Conservation (phyloP, 2,888 invertebrate species). For the Hypomecis punctinalis region DNA sequence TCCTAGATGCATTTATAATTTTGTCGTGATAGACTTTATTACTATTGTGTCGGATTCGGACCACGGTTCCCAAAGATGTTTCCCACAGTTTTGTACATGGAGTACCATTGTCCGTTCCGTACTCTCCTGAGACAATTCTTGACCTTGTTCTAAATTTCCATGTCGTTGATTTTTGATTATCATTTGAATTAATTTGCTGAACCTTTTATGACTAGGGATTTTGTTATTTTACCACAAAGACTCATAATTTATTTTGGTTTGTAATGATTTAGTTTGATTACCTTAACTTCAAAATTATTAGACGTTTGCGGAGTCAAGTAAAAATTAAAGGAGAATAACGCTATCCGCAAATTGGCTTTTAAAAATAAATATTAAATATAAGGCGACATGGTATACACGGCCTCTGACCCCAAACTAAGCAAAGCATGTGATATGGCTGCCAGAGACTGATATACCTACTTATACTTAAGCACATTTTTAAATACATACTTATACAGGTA, state of each 20-base stretch:
- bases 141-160: slow-evolving; percentile 77
- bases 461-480: no score
- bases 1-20: slow-evolving; percentile 44
- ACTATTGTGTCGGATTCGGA: slow-evolving; percentile 58
- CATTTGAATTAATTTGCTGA: slow-evolving; percentile 30
- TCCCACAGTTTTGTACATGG: slow-evolving; percentile 75
- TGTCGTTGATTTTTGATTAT: slow-evolving; percentile 52
- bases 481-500: no score
- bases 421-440: no score
- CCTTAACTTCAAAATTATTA: not conserved
- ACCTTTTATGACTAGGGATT: slow-evolving; percentile 9
- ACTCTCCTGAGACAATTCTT: slow-evolving; percentile 75
- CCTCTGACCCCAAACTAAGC: no score
- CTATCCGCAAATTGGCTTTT: no score
- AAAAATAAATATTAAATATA: no score
- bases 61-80: slow-evolving; percentile 67
- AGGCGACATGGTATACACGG: no score
- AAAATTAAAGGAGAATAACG: not conserved
- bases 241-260: not conserved
- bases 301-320: not conserved
- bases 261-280: not conserved
- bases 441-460: no score
- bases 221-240: not conserved
- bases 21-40: slow-evolving; percentile 52
- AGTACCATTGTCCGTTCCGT: slow-evolving; percentile 70